A percentile compares a stretch with the other conserved stretches of the same genome.
phyloP scores from a whole-genome alignment of 2,797 vertebrate species.

The Schizothorax lantsangensis region DNA sequence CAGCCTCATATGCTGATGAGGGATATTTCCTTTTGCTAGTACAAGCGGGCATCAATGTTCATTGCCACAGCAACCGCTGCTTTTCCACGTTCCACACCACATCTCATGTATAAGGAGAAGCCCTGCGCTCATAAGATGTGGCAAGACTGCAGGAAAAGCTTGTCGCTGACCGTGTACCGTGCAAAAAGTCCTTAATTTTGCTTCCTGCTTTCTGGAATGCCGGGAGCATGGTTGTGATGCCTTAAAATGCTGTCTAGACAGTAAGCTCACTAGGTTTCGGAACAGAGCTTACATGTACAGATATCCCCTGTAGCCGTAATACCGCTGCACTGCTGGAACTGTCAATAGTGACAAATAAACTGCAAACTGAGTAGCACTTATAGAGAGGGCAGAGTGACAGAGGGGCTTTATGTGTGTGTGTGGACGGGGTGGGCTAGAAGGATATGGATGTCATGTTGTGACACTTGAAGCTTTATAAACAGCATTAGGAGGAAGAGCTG shows the following conservation, averaged over 20 bases:
- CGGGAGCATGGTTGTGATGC: not conserved
- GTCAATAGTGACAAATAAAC: constrained; percentile 53
- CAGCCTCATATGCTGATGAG: not conserved
- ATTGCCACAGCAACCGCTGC: not conserved
- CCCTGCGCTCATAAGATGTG: not conserved
- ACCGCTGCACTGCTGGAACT: constrained; percentile 30
- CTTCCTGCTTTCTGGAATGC: not conserved
- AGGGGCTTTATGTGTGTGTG: constrained; percentile 39
- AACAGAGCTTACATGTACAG: constrained; percentile 28
- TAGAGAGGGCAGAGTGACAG: constrained; percentile 43
- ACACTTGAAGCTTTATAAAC: constrained; percentile 51
- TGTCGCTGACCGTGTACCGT: not conserved
- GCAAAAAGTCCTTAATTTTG: constrained; percentile 29
- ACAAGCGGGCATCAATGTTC: not conserved
- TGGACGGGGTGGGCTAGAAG: constrained; percentile 41
- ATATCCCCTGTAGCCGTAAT: constrained; percentile 35
- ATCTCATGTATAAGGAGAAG: not conserved
- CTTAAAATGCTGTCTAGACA: constrained; percentile 31
- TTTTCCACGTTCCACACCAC: not conserved
- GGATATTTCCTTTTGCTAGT: not conserved
- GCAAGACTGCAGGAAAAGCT: not conserved
- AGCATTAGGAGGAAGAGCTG: constrained; percentile 53
- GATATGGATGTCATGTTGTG: constrained; percentile 52
- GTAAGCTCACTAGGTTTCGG: constrained; percentile 4
- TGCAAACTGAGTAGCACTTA: constrained; percentile 38